A percentile compares a stretch with the other conserved stretches of the same genome.
Evolutionary conservation across 1,140 invertebrate species (phyloP).

Genomic region (Proctacanthus coquilletti): DNA sequence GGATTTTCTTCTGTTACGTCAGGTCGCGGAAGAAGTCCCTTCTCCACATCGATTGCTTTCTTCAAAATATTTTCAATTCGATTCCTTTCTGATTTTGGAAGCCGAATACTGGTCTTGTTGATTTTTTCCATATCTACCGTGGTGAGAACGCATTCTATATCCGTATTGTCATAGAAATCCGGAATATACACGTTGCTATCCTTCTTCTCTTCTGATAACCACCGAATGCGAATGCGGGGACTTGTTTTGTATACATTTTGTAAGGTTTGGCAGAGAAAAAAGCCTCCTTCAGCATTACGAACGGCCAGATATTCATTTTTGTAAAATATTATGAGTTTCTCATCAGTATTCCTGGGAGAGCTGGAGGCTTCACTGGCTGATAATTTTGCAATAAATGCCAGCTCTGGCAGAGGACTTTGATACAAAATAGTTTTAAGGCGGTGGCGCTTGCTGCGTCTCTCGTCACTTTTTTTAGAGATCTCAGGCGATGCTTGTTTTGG

Average conservation of each 20-base stretch:
- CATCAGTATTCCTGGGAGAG: slow-evolving; percentile 46
- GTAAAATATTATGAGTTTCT: slow-evolving; percentile 71
- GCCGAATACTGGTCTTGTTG: slow-evolving; percentile 45
- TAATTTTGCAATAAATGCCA: slow-evolving; percentile 55
- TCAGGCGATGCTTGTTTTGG: slow-evolving; percentile 1
- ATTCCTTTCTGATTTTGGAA: slow-evolving; percentile 54
- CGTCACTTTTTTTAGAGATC: too few relatives aligned
- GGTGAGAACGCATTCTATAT: slow-evolving; percentile 77
- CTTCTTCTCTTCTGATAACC: slow-evolving; percentile 61
- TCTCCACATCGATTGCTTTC: slow-evolving; percentile 65
- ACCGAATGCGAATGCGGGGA: slow-evolving; percentile 71
- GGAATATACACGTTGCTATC: slow-evolving; percentile 59
- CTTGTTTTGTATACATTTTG: slow-evolving; percentile 80
- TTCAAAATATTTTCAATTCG: slow-evolving; percentile 73
- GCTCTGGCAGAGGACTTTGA: slow-evolving; percentile 62
- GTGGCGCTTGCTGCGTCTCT: slow-evolving; percentile 7
- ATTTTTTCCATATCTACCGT: slow-evolving; percentile 63
- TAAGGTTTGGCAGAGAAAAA: slow-evolving; percentile 79
- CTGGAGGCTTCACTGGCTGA: slow-evolving; percentile 40
- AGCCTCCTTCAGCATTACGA: slow-evolving; percentile 71
- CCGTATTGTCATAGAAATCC: slow-evolving; percentile 78
- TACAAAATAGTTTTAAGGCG: slow-evolving; percentile 36
- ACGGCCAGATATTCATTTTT: slow-evolving; percentile 83
- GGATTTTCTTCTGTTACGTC: slow-evolving; percentile 68
- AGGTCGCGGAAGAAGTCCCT: slow-evolving; percentile 43